A percentile compares a stretch with the other conserved stretches of the same genome.
These are phyloP conservation scores for Apomyelois bistriatella DNA, from an alignment of 2,888 invertebrate genomes.

Conservation along the genomic window DNA sequence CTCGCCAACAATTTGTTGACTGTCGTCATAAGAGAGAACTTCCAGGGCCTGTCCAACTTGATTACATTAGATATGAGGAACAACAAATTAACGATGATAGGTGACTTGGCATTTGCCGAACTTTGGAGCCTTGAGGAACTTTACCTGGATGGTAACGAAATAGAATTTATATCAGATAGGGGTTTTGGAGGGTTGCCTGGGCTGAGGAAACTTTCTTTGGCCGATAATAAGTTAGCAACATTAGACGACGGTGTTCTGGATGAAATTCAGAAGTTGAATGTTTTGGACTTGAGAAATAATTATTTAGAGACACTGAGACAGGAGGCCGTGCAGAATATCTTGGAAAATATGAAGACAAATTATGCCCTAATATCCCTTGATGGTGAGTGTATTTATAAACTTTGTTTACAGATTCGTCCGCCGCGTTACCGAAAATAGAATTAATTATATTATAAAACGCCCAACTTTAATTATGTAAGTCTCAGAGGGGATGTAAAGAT, in stretches of 20 bases:
- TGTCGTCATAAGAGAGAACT: conserved; percentile 87
- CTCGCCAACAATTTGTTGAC: conserved; percentile 87
- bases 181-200: conserved; percentile 88
- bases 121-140: conserved; percentile 87
- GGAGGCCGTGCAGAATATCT: conserved; percentile 85
- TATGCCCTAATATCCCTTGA: conserved; percentile 87
- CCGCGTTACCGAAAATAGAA: conserved; percentile 20
- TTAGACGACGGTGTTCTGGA: conserved; percentile 86
- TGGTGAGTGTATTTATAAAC: conserved; percentile 80
- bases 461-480: not conserved
- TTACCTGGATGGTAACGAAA: conserved; percentile 84
- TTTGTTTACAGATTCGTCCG: conserved; percentile 39
- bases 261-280: conserved; percentile 84
- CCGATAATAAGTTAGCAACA: conserved; percentile 86
- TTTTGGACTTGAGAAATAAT: conserved; percentile 89
- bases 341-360: conserved; percentile 85
- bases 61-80: conserved; percentile 86
- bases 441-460: not conserved
- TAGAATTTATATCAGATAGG: conserved; percentile 86
- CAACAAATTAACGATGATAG: conserved; percentile 89
- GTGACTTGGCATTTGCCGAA: conserved; percentile 90
- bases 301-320: conserved; percentile 86
- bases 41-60: conserved; percentile 86
- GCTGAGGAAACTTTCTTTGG: conserved; percentile 85
- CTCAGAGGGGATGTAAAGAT: not conserved